Conservation (phyloP, 2,888 invertebrate genomes). For the Euzophera pinguis region DNA sequence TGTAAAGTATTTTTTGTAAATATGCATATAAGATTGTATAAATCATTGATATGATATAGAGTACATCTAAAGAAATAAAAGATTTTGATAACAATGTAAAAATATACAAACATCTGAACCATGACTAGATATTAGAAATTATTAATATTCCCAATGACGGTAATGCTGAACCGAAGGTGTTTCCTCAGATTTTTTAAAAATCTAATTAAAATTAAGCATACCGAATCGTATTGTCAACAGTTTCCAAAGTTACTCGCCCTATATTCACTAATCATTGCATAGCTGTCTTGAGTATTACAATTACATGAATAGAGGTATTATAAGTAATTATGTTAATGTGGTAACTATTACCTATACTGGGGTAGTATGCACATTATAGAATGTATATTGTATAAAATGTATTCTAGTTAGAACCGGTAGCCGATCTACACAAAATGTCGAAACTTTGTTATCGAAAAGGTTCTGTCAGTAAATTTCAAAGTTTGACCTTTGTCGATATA, state of each 20-base stretch:
- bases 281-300: conserved; percentile 55
- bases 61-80: conserved; percentile 26
- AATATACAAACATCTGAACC: conserved; percentile 45
- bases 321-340: conserved; percentile 33
- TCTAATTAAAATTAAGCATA: conserved; percentile 62
- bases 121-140: conserved; percentile 54
- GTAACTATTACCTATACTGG: conserved; percentile 46
- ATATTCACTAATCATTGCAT: conserved; percentile 53
- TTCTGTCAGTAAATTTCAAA: conserved; percentile 48
- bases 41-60: conserved; percentile 19
- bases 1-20: conserved; percentile 23
- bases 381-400: conserved; percentile 11
- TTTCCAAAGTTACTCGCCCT: conserved; percentile 72
- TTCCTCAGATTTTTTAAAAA: conserved; percentile 25
- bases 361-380: conserved; percentile 26
- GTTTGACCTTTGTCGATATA: conserved; percentile 68
- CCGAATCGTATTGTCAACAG: conserved; percentile 71
- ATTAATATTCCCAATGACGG: conserved; percentile 10
- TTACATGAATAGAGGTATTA: conserved; percentile 26
- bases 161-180: not conserved
- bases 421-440: conserved; percentile 58
- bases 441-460: conserved; percentile 59
- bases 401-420: conserved; percentile 16
- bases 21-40: conserved; percentile 28
- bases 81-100: conserved; percentile 37